Percentiles rank a stretch among this genome's conserved stretches.
These are phyloP conservation scores for Melierax canorus DNA, from an alignment of 2,113 vertebrate genomes.

Conservation along the genomic window DNA sequence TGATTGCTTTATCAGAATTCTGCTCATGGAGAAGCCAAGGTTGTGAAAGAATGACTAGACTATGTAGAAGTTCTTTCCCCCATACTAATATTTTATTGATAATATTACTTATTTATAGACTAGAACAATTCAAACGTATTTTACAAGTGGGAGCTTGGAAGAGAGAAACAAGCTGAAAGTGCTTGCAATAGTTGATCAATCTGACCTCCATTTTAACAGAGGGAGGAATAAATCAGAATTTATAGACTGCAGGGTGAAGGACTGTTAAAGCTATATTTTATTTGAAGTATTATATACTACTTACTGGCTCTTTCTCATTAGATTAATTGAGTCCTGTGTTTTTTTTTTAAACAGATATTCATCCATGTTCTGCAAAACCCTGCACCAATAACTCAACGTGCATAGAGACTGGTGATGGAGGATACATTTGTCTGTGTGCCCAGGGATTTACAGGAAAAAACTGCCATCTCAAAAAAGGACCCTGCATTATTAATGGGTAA, in stretches of 20 bases:
- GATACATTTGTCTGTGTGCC: constrained; percentile 84
- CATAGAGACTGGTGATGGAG: constrained; percentile 80
- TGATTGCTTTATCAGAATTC: background rate
- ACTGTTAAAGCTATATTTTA: background rate
- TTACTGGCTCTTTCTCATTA: background rate
- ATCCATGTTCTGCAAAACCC: constrained; percentile 80
- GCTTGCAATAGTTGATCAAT: background rate
- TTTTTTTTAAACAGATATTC: constrained; percentile 73
- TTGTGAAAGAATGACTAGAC: background rate
- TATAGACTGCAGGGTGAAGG: background rate
- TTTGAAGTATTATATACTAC: background rate
- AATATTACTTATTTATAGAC: background rate
- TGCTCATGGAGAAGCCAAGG: background rate
- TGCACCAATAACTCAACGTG: constrained; percentile 89
- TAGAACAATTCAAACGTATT: background rate
- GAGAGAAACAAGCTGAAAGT: background rate
- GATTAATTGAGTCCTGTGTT: background rate
- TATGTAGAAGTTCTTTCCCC: background rate
- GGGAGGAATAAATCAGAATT: background rate
- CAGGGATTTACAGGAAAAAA: constrained; percentile 79
- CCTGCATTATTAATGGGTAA: constrained; percentile 85
- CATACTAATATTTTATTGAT: background rate
- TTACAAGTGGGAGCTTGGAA: background rate
- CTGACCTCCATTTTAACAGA: background rate
- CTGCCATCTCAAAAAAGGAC: constrained; percentile 80